These are phyloP conservation scores for Polymixis lichenea DNA, from an alignment of 2,888 invertebrate genomes.

Conservation along the genomic window DNA sequence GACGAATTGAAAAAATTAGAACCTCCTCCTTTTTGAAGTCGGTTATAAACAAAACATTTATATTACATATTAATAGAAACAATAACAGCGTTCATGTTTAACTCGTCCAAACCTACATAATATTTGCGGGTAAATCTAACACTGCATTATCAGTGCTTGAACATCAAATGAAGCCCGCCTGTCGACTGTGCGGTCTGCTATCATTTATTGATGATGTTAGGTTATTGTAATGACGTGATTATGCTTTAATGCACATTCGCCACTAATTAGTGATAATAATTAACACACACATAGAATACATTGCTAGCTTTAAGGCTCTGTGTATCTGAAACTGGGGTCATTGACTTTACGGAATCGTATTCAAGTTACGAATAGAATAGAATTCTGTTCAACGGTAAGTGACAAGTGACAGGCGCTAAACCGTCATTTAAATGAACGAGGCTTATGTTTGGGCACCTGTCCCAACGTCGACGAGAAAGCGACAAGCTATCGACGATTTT, in stretches of 20 bases:
- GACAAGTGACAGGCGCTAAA: slow-evolving; percentile 24
- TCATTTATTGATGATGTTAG: slow-evolving; percentile 32
- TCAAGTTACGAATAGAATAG: not conserved
- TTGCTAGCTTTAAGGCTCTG: slow-evolving; percentile 7
- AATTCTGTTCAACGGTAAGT: slow-evolving; percentile 35
- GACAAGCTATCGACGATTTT: not conserved
- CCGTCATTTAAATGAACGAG: not conserved
- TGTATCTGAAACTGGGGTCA: slow-evolving; percentile 14
- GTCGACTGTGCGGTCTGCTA: slow-evolving; percentile 12
- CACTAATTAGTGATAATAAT: slow-evolving; percentile 46
- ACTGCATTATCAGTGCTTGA: slow-evolving; percentile 7
- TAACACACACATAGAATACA: slow-evolving; percentile 18
- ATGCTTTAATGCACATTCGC: slow-evolving; percentile 28
- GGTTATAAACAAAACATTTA: no score
- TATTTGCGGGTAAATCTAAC: slow-evolving; percentile 37
- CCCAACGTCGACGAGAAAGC: no score
- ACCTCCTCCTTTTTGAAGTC: no score
- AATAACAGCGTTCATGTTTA: not conserved
- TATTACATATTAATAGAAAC: not conserved
- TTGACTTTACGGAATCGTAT: slow-evolving; percentile 26
- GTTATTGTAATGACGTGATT: slow-evolving; percentile 31
- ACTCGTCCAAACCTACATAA: not conserved
- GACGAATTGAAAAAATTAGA: no score
- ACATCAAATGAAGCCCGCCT: slow-evolving; percentile 23
- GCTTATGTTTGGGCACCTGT: not conserved